Evolutionary conservation across 2,888 invertebrate species (phyloP).

Genomic region (Orthonevra nobilis): DNA sequence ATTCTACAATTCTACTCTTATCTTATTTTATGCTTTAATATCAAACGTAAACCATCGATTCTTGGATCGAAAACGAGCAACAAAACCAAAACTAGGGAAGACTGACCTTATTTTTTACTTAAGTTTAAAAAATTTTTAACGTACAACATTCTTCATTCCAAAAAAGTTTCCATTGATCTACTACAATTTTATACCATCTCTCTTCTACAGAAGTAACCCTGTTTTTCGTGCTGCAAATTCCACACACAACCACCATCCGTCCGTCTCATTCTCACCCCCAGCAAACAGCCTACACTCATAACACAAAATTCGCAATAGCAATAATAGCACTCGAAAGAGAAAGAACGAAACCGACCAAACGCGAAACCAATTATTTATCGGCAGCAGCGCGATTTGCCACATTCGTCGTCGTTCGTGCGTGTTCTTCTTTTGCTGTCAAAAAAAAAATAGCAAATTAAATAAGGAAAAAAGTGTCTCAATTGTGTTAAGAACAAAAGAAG

Average conservation of each 20-base stretch:
- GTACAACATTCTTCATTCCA: no score
- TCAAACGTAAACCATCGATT: no score
- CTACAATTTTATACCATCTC: slow-evolving; percentile 53
- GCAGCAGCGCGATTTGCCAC: slow-evolving; percentile 59
- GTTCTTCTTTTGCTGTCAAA: slow-evolving; percentile 52
- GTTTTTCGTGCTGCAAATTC: slow-evolving; percentile 55
- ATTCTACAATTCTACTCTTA: no score
- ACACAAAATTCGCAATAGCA: slow-evolving; percentile 47
- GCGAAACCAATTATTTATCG: slow-evolving; percentile 62
- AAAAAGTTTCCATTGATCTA: slow-evolving; percentile 16
- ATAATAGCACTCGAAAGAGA: slow-evolving; percentile 59
- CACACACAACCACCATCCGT: background rate
- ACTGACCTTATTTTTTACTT: no score
- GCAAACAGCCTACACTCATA: background rate
- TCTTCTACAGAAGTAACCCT: slow-evolving; percentile 5
- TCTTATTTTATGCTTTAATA: no score
- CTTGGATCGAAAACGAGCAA: no score
- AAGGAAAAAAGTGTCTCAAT: slow-evolving; percentile 36
- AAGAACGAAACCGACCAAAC: slow-evolving; percentile 12
- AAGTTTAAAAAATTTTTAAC: no score
- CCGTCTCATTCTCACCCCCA: slow-evolving; percentile 22
- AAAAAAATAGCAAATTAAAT: no score
- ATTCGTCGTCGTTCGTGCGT: slow-evolving; percentile 58
- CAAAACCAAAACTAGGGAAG: no score
- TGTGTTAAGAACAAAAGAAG: slow-evolving; percentile 16